phyloP scores from a whole-genome alignment of 2,888 invertebrate genomes.

The Lasius fuliginosus region DNA sequence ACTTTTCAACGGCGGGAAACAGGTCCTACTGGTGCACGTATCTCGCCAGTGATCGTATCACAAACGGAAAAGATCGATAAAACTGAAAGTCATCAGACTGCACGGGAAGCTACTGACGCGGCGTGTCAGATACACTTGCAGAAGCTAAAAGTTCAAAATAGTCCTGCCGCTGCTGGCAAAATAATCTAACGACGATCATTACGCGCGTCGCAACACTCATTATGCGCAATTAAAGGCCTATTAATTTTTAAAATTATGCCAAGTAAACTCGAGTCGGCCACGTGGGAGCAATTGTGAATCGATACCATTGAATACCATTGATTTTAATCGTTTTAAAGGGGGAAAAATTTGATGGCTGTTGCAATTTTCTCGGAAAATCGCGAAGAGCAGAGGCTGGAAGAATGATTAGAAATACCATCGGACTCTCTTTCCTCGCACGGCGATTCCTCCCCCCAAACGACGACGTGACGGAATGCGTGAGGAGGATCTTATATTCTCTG shows the following conservation, averaged over 20 bases:
- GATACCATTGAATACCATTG: neutral
- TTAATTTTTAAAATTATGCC: slow-evolving; percentile 18
- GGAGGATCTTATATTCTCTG: slow-evolving; percentile 59
- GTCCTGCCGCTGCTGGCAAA: neutral
- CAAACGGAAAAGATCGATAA: slow-evolving; percentile 68
- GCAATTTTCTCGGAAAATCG: slow-evolving; percentile 5
- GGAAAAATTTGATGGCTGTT: neutral
- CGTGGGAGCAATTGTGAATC: neutral
- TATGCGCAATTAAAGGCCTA: slow-evolving; percentile 30
- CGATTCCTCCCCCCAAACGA: slow-evolving; percentile 69
- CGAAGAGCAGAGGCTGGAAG: slow-evolving; percentile 60
- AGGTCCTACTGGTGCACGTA: slow-evolving; percentile 69
- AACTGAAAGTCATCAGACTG: slow-evolving; percentile 66
- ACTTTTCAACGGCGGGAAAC: slow-evolving; percentile 73
- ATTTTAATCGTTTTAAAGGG: no score
- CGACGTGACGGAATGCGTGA: slow-evolving; percentile 75
- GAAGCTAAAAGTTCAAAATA: slow-evolving; percentile 16
- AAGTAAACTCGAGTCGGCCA: neutral
- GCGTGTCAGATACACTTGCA: neutral
- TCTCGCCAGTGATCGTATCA: slow-evolving; percentile 34
- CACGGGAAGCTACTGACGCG: slow-evolving; percentile 37
- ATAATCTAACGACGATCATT: slow-evolving; percentile 30
- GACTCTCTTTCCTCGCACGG: slow-evolving; percentile 67
- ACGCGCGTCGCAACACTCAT: slow-evolving; percentile 33
- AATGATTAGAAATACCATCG: slow-evolving; percentile 71